These are phyloP conservation scores for Labeo calbasu DNA, from an alignment of 2,797 vertebrate genomes.

Conservation along the genomic window DNA sequence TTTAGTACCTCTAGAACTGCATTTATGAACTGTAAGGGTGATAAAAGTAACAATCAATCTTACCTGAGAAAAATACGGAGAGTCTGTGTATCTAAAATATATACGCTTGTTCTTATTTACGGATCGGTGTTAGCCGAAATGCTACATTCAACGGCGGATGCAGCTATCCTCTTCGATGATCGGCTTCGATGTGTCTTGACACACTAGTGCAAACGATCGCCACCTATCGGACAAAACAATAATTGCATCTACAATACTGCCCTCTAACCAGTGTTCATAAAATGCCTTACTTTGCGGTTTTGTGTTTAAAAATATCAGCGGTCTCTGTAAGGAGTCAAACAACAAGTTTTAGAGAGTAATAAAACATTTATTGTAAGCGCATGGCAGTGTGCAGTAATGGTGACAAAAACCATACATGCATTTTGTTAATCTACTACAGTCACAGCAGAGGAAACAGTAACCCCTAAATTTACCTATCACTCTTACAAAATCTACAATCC, in stretches of 20 bases:
- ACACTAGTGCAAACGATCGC: background rate
- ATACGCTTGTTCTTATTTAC: background rate
- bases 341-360: background rate
- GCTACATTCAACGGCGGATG: background rate
- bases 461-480: background rate
- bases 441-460: background rate
- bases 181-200: background rate
- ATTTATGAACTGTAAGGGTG: background rate
- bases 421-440: background rate
- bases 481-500: background rate
- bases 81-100: background rate
- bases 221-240: background rate
- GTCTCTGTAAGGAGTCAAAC: background rate
- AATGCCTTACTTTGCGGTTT: background rate
- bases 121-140: background rate
- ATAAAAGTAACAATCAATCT: background rate
- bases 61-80: background rate
- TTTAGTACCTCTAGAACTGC: background rate
- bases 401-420: background rate
- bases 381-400: background rate
- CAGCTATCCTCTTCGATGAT: slow-evolving; percentile 8
- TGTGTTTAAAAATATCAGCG: background rate
- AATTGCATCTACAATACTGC: background rate
- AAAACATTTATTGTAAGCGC: slow-evolving; percentile 3
- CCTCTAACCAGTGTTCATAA: background rate